Evolutionary conservation across 2,888 invertebrate species (phyloP).

Genomic region (Pachliopta kotzebuea): DNA sequence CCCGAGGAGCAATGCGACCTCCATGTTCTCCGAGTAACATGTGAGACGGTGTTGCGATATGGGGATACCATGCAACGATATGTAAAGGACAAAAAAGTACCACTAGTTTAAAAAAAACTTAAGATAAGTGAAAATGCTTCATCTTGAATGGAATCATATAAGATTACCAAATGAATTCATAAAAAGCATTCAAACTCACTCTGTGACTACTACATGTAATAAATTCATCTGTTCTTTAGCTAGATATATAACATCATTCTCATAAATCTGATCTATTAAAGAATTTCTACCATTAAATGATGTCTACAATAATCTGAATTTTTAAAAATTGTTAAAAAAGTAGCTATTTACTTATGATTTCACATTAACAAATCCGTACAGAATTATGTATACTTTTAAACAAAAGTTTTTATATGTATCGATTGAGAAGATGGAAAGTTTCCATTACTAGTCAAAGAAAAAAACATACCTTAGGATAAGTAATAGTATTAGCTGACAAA

Average conservation of each 20-base stretch:
- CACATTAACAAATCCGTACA: too few relatives aligned
- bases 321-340: too few relatives aligned
- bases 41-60: constrained; percentile 36
- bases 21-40: constrained; percentile 57
- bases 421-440: too few relatives aligned
- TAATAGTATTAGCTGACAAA: too few relatives aligned
- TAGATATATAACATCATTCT: not conserved
- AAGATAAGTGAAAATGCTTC: not conserved
- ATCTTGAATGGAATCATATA: too few relatives aligned
- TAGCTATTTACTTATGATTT: too few relatives aligned
- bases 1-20: constrained; percentile 64
- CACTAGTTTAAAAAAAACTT: not conserved
- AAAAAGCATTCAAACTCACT: not conserved
- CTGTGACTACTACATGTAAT: not conserved
- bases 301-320: not conserved
- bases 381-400: too few relatives aligned
- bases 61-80: constrained; percentile 28
- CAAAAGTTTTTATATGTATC: too few relatives aligned
- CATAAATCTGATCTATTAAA: not conserved
- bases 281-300: not conserved
- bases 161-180: too few relatives aligned
- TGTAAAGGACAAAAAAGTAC: constrained; percentile 20
- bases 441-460: too few relatives aligned
- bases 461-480: too few relatives aligned
- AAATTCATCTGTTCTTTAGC: not conserved